Percentiles rank a stretch among this genome's conserved stretches.
These are phyloP conservation scores for Aphidoletes aphidimyza DNA, from an alignment of 2,888 invertebrate genomes.

Conservation along the genomic window DNA sequence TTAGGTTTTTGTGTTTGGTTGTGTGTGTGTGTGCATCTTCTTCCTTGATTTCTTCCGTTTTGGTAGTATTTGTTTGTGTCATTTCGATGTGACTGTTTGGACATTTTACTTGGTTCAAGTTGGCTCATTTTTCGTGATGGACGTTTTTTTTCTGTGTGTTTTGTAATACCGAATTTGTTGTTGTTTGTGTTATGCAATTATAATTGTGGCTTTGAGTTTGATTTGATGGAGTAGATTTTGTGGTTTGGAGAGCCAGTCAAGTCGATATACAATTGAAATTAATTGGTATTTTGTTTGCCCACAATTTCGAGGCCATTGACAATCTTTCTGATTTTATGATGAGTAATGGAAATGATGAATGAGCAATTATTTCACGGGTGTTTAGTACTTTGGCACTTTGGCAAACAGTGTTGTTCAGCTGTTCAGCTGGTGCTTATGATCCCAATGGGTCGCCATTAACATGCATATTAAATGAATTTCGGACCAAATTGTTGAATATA, in stretches of 20 bases:
- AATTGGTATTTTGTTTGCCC: constrained; percentile 39
- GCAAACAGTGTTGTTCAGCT: no score
- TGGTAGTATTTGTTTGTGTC: background rate
- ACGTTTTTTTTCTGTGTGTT: no score
- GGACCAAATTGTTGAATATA: no score
- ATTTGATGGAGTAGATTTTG: background rate
- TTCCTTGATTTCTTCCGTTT: background rate
- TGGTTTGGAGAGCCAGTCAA: background rate
- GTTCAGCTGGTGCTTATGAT: no score
- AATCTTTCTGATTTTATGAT: no score
- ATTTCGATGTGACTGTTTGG: constrained; percentile 18
- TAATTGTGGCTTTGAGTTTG: background rate
- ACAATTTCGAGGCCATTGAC: no score
- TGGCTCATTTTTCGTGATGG: background rate
- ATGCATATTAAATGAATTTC: no score
- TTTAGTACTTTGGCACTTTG: no score
- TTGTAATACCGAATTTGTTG: no score
- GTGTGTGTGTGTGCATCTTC: background rate
- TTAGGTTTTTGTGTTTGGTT: background rate
- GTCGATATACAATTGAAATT: constrained; percentile 17
- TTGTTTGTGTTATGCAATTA: constrained; percentile 36
- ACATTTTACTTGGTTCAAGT: background rate
- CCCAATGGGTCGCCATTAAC: no score
- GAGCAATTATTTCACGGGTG: no score
- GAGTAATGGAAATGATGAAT: background rate